Conservation (phyloP, 2,888 invertebrate species). For the Hedya salicella region DNA sequence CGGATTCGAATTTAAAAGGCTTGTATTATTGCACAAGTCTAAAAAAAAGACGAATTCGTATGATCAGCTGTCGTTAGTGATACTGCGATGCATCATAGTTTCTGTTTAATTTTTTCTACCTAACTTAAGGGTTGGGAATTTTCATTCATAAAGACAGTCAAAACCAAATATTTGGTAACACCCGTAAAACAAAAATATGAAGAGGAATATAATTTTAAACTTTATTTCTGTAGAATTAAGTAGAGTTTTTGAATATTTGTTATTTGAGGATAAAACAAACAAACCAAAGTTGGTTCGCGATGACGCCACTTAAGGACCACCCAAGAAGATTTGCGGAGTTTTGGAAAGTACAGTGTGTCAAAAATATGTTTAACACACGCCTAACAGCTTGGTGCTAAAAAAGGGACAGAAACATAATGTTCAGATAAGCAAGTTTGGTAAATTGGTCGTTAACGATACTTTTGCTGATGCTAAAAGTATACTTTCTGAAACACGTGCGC, state of each 20-base stretch:
- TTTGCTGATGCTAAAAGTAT: conserved; percentile 38
- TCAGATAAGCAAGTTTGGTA: conserved; percentile 40
- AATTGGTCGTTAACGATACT: conserved; percentile 34
- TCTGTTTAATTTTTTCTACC: conserved; percentile 43
- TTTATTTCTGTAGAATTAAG: not conserved
- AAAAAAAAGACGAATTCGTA: not conserved
- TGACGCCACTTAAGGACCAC: conserved; percentile 82
- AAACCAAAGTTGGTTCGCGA: conserved; percentile 68
- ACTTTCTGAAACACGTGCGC: conserved; percentile 31
- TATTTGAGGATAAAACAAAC: conserved; percentile 63
- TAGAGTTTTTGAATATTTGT: conserved; percentile 17
- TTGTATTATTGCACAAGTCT: no score
- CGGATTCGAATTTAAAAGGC: no score
- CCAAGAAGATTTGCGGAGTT: conserved; percentile 73
- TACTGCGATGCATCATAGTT: conserved; percentile 8
- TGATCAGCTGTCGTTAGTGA: conserved; percentile 6
- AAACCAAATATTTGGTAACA: conserved; percentile 75
- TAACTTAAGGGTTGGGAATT: conserved; percentile 64
- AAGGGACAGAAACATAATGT: conserved; percentile 26
- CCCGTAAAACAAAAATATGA: conserved; percentile 56
- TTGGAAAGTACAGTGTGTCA: conserved; percentile 44
- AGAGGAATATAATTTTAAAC: conserved; percentile 42
- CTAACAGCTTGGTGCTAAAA: conserved; percentile 42
- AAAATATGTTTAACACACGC: conserved; percentile 43
- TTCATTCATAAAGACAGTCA: conserved; percentile 80